Base-by-base conservation (phyloP, 2,797 vertebrate species). In the Apogon hyalosoma region DNA sequence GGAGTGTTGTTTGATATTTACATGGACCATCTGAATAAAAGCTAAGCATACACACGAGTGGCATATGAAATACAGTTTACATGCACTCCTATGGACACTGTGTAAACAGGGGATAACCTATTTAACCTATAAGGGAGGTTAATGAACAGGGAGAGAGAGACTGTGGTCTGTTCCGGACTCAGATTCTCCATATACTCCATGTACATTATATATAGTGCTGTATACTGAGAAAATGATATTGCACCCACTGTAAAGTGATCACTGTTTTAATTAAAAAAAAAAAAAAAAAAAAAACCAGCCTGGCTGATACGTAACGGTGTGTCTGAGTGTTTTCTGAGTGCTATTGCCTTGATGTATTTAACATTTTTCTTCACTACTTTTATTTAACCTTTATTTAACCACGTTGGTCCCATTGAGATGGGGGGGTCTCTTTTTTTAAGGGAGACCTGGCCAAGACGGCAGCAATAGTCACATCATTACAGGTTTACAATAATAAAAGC, bases 141-240 rank as follows among this genome's bases (percentile, higher is more conserved):
- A 63, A 67, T 4, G 1, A 72, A 64, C 55, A 0, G 46, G 19
- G 60, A 74, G 31, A 41, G 33, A 38, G 31, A 63, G 46, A 28
- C 28, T 52, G 50, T 21, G 47, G 56, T 54, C 57, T 24, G 24
- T 60, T 76, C 58, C 61, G 9, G 33, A 31, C 47, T 56, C 45
- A 33, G 66, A 61, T 47, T 51, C 68, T 71, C 63, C 59, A 77
- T 63, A 65, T 55, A 41, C 42, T 66, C 63, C 14, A 7, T 87
- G 81, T 83, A 81, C 43, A 85, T 85, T 70, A 75, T 79, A 71
- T 75, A 73, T 85, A 79, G 77, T 87, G 75, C 77, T 92, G 88
- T 85, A 87, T 86, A 88, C 69, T 75, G 72, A 90, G 54, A 86
- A 86, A 87, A 80, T 91, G 69, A 74, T 85, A 64, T 79, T 88